These are phyloP conservation scores for Syritta pipiens DNA, from an alignment of 2,888 invertebrate genomes.

Conservation along the genomic window DNA sequence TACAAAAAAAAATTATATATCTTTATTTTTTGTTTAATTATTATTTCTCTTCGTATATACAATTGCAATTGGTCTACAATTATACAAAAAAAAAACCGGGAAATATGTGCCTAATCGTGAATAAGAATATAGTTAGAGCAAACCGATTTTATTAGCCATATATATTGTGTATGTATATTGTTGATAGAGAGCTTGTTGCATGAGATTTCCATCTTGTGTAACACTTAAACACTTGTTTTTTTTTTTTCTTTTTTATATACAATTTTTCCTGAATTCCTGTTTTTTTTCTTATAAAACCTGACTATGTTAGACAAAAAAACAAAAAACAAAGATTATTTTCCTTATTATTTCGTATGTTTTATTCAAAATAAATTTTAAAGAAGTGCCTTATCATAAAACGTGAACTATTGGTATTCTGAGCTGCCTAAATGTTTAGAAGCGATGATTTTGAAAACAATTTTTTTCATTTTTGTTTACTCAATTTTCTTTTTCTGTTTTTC, in stretches of 20 bases:
- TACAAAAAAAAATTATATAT: too few relatives aligned
- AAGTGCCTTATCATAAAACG: conserved; percentile 52
- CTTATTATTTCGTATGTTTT: conserved; percentile 32
- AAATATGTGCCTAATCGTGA: conserved; percentile 48
- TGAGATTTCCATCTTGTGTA: conserved; percentile 31
- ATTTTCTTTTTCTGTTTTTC: conserved; percentile 18
- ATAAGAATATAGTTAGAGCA: conserved; percentile 13
- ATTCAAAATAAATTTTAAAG: conserved; percentile 18
- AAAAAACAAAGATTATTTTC: too few relatives aligned
- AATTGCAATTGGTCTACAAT: conserved; percentile 8
- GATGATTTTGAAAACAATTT: conserved; percentile 46
- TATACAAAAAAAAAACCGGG: neutral
- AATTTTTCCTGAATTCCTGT: conserved; percentile 31
- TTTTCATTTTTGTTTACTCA: conserved; percentile 25
- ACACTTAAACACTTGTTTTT: conserved; percentile 32
- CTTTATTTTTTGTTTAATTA: neutral
- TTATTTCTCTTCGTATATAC: neutral
- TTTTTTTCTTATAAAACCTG: conserved; percentile 39
- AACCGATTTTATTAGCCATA: conserved; percentile 63
- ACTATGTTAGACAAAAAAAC: conserved; percentile 59
- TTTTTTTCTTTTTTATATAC: conserved; percentile 50
- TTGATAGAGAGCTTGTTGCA: conserved; percentile 29
- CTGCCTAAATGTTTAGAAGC: conserved; percentile 44
- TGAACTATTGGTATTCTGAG: conserved; percentile 43
- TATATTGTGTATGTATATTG: conserved; percentile 20